phyloP scores from a whole-genome alignment of 2,113 vertebrate species.

The Calcarius ornatus region DNA sequence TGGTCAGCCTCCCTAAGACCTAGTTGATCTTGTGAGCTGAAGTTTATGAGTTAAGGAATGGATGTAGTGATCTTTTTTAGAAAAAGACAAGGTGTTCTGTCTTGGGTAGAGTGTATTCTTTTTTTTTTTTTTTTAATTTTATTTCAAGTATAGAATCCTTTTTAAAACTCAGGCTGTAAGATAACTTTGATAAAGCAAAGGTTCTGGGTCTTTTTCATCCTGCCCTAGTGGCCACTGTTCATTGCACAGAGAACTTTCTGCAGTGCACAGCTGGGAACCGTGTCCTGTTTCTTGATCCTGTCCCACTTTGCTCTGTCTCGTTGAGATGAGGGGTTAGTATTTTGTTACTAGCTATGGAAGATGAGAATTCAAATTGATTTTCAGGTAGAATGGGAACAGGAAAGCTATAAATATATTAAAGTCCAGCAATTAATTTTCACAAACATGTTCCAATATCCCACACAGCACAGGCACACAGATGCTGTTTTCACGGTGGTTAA shows the following conservation, averaged over 20 bases:
- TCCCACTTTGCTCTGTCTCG: background rate
- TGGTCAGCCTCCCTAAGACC: background rate
- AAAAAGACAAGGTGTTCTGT: background rate
- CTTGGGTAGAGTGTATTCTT: too few species aligned
- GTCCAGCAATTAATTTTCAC: background rate
- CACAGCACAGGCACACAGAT: background rate
- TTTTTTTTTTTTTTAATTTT: background rate
- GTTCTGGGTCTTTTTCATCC: background rate
- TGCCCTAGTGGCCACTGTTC: background rate
- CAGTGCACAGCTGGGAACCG: background rate
- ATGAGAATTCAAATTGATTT: background rate
- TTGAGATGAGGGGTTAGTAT: background rate
- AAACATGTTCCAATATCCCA: background rate
- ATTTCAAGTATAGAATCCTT: background rate
- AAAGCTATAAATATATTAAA: background rate
- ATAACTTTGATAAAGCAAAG: background rate
- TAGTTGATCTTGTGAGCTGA: background rate
- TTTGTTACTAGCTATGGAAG: background rate
- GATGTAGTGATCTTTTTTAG: background rate
- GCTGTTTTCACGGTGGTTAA: background rate
- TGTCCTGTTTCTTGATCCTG: background rate
- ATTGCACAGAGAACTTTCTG: background rate
- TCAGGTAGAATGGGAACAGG: background rate
- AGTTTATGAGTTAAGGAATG: background rate
- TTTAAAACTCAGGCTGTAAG: background rate